A percentile compares a stretch with the other conserved stretches of the same genome.
phyloP scores from a whole-genome alignment of 2,888 invertebrate genomes.

The Drosophila algonquin region DNA sequence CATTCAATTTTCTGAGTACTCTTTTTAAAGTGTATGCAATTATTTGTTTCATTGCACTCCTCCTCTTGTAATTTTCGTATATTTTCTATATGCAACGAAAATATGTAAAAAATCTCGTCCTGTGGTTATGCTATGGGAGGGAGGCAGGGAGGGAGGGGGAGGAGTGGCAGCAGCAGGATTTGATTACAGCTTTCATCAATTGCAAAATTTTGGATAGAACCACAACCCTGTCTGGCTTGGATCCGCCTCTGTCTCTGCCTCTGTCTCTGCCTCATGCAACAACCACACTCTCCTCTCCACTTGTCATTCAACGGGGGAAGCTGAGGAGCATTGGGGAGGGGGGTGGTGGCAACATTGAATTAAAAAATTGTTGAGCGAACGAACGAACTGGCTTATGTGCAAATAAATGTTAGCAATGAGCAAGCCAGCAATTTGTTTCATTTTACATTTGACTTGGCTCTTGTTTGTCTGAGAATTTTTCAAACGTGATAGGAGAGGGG shows the following conservation, averaged over 20 bases:
- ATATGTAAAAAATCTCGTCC: neutral
- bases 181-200: slow-evolving; percentile 1
- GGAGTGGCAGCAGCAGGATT: neutral
- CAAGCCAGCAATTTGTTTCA: slow-evolving; percentile 38
- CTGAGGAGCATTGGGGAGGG: neutral
- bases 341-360: slow-evolving; percentile 20
- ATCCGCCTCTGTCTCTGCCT: too few relatives aligned
- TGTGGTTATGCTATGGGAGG: neutral
- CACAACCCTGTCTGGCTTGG: neutral
- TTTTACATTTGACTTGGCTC: slow-evolving; percentile 45
- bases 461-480: slow-evolving; percentile 35
- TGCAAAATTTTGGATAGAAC: neutral
- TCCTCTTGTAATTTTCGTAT: neutral
- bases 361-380: slow-evolving; percentile 16
- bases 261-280: neutral
- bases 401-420: slow-evolving; percentile 31
- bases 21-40: neutral
- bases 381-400: slow-evolving; percentile 12
- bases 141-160: neutral
- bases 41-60: neutral
- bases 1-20: neutral
- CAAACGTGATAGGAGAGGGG: neutral
- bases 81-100: neutral
- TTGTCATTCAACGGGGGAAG: neutral
- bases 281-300: neutral